phyloP scores from a whole-genome alignment of 2,797 vertebrate species.

The Uromys caudimaculatus region DNA sequence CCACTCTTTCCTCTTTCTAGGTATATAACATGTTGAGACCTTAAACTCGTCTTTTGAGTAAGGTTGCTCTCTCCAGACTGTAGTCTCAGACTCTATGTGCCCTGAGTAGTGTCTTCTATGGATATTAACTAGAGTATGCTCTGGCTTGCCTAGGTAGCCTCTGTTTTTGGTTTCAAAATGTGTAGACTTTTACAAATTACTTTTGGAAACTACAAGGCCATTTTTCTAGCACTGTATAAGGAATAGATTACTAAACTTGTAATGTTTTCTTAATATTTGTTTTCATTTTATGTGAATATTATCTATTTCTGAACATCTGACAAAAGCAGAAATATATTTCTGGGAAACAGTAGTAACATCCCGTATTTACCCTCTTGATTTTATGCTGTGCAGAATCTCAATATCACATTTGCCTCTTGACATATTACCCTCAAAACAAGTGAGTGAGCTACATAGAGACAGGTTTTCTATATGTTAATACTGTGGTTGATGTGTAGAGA shows the following conservation, averaged over 20 bases:
- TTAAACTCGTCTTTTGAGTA: neutral
- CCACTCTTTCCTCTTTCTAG: neutral
- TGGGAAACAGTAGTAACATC: neutral
- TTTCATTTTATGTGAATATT: neutral
- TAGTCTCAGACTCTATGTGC: neutral
- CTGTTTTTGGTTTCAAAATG: neutral
- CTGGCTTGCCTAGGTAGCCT: neutral
- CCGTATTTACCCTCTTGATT: neutral
- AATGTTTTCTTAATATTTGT: neutral
- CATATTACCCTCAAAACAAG: neutral
- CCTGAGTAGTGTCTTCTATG: neutral
- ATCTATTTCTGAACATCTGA: constrained; percentile 28
- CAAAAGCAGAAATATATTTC: constrained; percentile 8
- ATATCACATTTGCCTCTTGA: neutral
- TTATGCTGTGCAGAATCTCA: neutral
- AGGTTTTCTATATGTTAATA: neutral
- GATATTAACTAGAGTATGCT: neutral
- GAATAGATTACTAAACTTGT: neutral
- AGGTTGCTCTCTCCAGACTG: neutral
- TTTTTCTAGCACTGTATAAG: neutral
- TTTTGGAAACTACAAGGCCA: neutral
- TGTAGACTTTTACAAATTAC: neutral
- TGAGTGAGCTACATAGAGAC: neutral
- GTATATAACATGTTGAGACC: neutral
- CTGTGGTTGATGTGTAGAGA: neutral